Percentiles rank a stretch among this genome's conserved stretches.
Evolutionary conservation across 1,140 invertebrate genomes (phyloP).

Genomic region (Luehdorfia chinensis): DNA sequence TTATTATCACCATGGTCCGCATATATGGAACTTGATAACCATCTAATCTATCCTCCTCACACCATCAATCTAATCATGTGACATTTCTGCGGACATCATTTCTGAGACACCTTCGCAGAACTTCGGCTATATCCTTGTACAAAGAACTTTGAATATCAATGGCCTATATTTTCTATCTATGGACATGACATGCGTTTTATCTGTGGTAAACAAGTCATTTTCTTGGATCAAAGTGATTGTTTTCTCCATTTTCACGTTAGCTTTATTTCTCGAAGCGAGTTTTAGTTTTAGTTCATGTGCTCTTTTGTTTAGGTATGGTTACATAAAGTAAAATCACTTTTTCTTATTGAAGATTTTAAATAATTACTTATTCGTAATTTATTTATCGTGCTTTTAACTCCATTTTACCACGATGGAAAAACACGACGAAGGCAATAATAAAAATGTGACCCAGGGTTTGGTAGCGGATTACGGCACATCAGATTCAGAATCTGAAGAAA

Average conservation of each 20-base stretch:
- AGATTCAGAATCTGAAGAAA: conserved; percentile 64
- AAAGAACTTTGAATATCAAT: too few relatives aligned
- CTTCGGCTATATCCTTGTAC: too few relatives aligned
- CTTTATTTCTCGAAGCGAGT: background rate
- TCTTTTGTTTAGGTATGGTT: conserved; percentile 9
- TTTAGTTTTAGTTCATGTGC: background rate
- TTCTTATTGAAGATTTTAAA: background rate
- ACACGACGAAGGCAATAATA: conserved; percentile 61
- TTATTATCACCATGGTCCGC: too few relatives aligned
- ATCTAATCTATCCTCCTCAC: too few relatives aligned
- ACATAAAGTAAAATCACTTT: conserved; percentile 13
- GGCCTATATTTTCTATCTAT: too few relatives aligned
- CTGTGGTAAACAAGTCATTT: too few relatives aligned
- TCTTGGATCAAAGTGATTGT: conserved; percentile 3
- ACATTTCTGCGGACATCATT: too few relatives aligned
- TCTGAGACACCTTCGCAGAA: too few relatives aligned
- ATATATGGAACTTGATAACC: too few relatives aligned
- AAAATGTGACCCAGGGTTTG: conserved; percentile 66
- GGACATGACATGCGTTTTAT: too few relatives aligned
- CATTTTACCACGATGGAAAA: conserved; percentile 46
- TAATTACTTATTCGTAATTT: background rate
- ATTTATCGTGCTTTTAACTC: background rate
- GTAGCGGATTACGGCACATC: conserved; percentile 63
- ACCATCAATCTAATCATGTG: too few relatives aligned
- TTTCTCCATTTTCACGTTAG: conserved; percentile 17